These are phyloP conservation scores for Paramormyrops kingsleyae DNA, from an alignment of 2,113 vertebrate genomes.

Conservation along the genomic window DNA sequence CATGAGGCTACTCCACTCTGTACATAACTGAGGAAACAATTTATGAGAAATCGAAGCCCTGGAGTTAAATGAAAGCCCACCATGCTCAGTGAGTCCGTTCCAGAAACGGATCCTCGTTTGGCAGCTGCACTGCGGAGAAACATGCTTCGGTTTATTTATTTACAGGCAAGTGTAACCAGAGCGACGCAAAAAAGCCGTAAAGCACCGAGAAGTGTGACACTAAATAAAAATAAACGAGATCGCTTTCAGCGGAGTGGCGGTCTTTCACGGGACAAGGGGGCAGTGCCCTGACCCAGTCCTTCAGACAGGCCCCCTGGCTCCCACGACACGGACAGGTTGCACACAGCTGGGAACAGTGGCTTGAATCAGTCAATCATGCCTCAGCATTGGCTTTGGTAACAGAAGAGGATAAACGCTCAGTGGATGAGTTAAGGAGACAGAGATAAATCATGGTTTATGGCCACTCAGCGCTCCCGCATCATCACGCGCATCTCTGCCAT, in stretches of 20 bases:
- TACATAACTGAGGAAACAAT: background rate
- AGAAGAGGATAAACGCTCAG: background rate
- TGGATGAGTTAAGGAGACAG: background rate
- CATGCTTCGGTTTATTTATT: background rate
- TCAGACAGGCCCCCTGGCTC: background rate
- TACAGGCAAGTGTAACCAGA: background rate
- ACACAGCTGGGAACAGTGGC: background rate
- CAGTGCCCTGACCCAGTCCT: background rate
- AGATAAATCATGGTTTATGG: slow-evolving; percentile 13
- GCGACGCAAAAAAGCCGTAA: background rate
- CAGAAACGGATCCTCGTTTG: background rate
- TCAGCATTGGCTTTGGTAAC: background rate
- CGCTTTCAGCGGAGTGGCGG: background rate
- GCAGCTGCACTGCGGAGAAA: background rate
- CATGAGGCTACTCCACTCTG: background rate
- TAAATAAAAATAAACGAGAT: background rate
- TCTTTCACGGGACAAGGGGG: background rate
- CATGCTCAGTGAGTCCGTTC: background rate
- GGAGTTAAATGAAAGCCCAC: background rate
- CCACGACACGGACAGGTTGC: background rate
- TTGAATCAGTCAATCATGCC: background rate
- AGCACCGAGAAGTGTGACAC: background rate
- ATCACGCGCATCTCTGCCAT: slow-evolving; percentile 4
- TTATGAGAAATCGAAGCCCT: background rate
- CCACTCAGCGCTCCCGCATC: slow-evolving; percentile 13